Percentiles rank a stretch among this genome's conserved stretches.
Conservation (phyloP, 2,113 vertebrate genomes). For the Fregata magnificens region DNA sequence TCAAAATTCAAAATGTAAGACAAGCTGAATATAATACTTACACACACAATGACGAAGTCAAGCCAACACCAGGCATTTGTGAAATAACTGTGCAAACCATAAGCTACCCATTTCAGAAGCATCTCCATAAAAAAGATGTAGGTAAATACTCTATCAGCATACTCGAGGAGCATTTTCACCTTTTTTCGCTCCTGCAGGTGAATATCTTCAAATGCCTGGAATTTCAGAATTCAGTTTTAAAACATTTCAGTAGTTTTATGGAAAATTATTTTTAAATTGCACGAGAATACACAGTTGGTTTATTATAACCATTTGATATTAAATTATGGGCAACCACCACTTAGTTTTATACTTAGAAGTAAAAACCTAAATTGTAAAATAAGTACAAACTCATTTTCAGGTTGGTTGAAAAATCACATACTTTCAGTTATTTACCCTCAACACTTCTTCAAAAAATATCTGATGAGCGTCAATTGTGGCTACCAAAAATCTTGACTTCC, state of each 20-base stretch:
- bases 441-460: neutral
- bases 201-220: constrained; percentile 93
- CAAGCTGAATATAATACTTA: constrained; percentile 62
- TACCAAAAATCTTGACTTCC: neutral
- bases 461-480: neutral
- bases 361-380: neutral
- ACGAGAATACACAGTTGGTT: neutral
- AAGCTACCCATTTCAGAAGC: constrained; percentile 93
- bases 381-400: neutral
- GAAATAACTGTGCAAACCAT: constrained; percentile 93
- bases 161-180: constrained; percentile 80
- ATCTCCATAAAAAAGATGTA: constrained; percentile 93
- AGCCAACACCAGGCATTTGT: constrained; percentile 96
- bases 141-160: constrained; percentile 88
- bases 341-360: neutral
- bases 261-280: neutral
- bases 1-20: neutral
- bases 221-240: constrained; percentile 14
- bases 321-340: neutral
- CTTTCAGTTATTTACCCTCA: neutral
- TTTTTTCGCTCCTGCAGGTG: constrained; percentile 74
- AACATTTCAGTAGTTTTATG: neutral
- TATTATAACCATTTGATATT: neutral
- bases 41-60: constrained; percentile 90
- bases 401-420: neutral